phyloP scores from a whole-genome alignment of 1,140 invertebrate species.

The Scaptomyza graminum region DNA sequence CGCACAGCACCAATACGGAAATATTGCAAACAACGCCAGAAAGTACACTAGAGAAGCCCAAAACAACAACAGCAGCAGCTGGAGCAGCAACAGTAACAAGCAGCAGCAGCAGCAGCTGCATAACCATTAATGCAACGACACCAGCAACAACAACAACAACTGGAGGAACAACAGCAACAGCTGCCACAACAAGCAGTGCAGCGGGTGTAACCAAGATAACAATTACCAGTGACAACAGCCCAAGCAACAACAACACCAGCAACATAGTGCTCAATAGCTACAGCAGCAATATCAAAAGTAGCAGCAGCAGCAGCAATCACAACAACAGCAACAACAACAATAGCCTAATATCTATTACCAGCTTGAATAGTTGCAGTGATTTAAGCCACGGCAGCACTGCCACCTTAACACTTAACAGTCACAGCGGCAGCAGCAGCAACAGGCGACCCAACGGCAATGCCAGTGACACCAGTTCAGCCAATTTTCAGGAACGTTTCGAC shows the following conservation, averaged over 20 bases:
- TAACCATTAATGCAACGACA: slow-evolving; percentile 58
- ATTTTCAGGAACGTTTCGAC: slow-evolving; percentile 78
- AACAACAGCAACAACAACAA: slow-evolving; percentile 53
- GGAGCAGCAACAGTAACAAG: slow-evolving; percentile 15
- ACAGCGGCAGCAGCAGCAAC: slow-evolving; percentile 31
- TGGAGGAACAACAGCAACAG: slow-evolving; percentile 18
- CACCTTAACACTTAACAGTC: slow-evolving; percentile 44
- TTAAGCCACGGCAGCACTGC: slow-evolving; percentile 59
- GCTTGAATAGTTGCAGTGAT: slow-evolving; percentile 67
- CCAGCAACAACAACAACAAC: slow-evolving; percentile 3
- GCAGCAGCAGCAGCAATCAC: slow-evolving; percentile 21
- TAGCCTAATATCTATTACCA: slow-evolving; percentile 69
- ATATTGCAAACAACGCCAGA: slow-evolving; percentile 72
- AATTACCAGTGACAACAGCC: slow-evolving; percentile 39
- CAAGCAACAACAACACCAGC: slow-evolving; percentile 32
- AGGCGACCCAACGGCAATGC: slow-evolving; percentile 21
- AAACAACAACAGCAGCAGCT: slow-evolving; percentile 19
- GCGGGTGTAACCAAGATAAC: slow-evolving; percentile 50
- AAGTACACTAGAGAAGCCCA: slow-evolving; percentile 74
- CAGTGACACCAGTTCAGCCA: slow-evolving; percentile 79
- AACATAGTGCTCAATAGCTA: slow-evolving; percentile 50
- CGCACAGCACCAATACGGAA: slow-evolving; percentile 72
- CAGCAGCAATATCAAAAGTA: slow-evolving; percentile 47
- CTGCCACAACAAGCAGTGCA: slow-evolving; percentile 39
- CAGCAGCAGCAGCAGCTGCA: slow-evolving; percentile 60